phyloP scores from a whole-genome alignment of 2,888 invertebrate species.

The Brachyptera risi region DNA sequence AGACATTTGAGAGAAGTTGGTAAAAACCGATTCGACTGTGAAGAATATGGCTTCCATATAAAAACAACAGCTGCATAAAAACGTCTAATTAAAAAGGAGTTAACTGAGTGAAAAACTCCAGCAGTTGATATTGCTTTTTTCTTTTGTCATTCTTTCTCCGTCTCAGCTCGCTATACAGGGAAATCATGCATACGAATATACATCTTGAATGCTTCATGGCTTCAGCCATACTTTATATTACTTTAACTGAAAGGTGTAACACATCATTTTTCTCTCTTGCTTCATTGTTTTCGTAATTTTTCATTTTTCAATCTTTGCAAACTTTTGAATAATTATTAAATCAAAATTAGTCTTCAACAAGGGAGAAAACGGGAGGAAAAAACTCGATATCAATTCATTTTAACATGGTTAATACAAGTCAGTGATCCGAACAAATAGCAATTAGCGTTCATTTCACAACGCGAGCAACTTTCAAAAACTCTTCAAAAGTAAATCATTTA shows the following conservation, averaged over 20 bases:
- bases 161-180: background rate
- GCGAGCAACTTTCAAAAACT: constrained; percentile 16
- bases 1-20: background rate
- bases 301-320: constrained; percentile 31
- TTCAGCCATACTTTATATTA: constrained; percentile 7
- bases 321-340: constrained; percentile 42
- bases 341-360: constrained; percentile 43
- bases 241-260: constrained; percentile 22
- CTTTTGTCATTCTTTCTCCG: constrained; percentile 19
- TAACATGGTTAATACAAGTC: constrained; percentile 30
- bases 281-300: constrained; percentile 32
- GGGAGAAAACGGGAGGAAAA: constrained; percentile 22
- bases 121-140: constrained; percentile 13
- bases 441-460: constrained; percentile 24
- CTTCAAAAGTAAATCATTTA: constrained; percentile 27
- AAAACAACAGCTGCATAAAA: constrained; percentile 23
- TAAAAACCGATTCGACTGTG: constrained; percentile 14
- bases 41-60: constrained; percentile 18
- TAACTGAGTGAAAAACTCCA: constrained; percentile 24
- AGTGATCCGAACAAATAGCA: constrained; percentile 30
- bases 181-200: constrained; percentile 8
- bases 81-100: constrained; percentile 25
- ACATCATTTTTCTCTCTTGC: constrained; percentile 24
- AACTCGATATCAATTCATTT: constrained; percentile 32
- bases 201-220: background rate